Base-by-base conservation (phyloP, 53 echinoderm and acorn worm species). In the Paelopatides confundens region DNA sequence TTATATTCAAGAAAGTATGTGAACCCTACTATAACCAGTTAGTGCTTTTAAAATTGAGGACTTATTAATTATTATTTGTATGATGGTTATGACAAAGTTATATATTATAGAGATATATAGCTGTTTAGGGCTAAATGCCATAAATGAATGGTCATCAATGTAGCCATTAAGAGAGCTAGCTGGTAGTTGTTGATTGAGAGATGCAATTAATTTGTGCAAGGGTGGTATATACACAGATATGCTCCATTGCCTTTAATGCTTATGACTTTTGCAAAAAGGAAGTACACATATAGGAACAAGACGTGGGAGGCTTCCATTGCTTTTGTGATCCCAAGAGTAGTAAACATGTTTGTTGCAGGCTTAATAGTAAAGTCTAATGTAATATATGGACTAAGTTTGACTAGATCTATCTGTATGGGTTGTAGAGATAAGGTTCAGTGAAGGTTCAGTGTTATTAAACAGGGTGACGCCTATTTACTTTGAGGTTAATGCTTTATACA, bases 281-380 rank as follows among this genome's bases (percentile, higher is more conserved):
- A 70, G 36, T 37, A 70, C 36, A 37, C 34, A 37, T 70, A 70
- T 24, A 37, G 70, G 21, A 70, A 70, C 36, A 68, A 70, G 39
- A 39, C 36, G 70, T 70, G 70, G 70, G 70, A 70, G 37, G 70
- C 36, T 37, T 70, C 70, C 39, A 70, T 14, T 39, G 39, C 26
- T 21, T 37, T 70, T 35, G 69, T 37, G 21, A 39, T 37, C 5
- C 70, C 39, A 6, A 68, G n/a, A 23, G 23, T 70, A 39, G 35
- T 37, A 34, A 35, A 35, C 70, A 70, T 14, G 18, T 70, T 31
- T 39, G 24, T 35, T 70, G 13, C 8, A 35, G 36, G 36, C 9
- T 35, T 70, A 3, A 24, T 11, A 11, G 70, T 70, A 30, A 35
- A 66, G 66, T 31, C 14, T 30, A 66, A 35, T 35, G 36, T 58